phyloP scores from a whole-genome alignment of 2,888 invertebrate genomes.

The Ectropis crepuscularia region DNA sequence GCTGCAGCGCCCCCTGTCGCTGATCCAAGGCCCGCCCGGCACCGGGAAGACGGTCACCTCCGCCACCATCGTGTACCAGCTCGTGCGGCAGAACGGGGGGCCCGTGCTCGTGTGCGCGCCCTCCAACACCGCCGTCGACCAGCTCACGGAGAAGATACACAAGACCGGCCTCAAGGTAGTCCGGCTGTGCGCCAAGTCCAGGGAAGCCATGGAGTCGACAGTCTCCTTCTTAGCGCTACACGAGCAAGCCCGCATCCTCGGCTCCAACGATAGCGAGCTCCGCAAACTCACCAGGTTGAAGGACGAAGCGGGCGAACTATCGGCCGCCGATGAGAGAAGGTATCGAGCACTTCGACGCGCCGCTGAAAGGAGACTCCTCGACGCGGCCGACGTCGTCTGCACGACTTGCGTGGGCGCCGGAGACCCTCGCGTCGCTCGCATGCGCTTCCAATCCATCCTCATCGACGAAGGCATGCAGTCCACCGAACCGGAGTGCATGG shows the following conservation, averaged over 20 bases:
- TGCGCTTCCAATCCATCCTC: conserved; percentile 97
- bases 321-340: conserved; percentile 97
- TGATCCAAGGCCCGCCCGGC: conserved; percentile 99
- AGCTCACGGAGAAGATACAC: conserved; percentile 99
- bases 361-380: conserved; percentile 94
- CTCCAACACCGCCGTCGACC: conserved; percentile 99
- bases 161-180: conserved; percentile 97
- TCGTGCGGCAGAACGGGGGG: conserved; percentile 96
- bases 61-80: conserved; percentile 99
- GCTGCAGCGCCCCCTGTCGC: conserved; percentile 95
- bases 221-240: conserved; percentile 98
- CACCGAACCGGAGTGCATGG: conserved; percentile 99
- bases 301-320: conserved; percentile 99
- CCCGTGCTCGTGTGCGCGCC: conserved; percentile 99
- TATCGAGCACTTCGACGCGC: conserved; percentile 95
- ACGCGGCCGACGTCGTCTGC: conserved; percentile 99
- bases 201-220: conserved; percentile 99
- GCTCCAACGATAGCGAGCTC: conserved; percentile 94
- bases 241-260: conserved; percentile 98
- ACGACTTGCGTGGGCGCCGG: conserved; percentile 99
- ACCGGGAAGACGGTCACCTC: conserved; percentile 99
- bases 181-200: conserved; percentile 97
- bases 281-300: conserved; percentile 98
- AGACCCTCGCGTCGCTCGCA: conserved; percentile 95
- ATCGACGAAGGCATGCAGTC: conserved; percentile 99